Conservation (phyloP, 2,888 invertebrate genomes). For the Dexiosoma caninum region DNA sequence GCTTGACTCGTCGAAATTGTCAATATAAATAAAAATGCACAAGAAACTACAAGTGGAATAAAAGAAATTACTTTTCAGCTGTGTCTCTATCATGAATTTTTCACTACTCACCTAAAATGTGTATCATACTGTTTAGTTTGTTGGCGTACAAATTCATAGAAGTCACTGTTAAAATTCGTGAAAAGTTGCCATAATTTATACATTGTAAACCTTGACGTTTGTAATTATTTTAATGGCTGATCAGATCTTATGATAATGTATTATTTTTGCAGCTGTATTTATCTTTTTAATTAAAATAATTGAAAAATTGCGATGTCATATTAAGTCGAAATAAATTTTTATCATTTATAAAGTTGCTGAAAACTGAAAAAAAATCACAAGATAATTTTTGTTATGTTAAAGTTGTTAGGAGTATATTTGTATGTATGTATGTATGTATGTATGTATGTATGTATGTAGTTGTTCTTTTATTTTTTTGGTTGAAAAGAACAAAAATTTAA, state of each 20-base stretch:
- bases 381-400: too few species aligned
- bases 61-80: background rate
- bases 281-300: constrained; percentile 24
- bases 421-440: too few species aligned
- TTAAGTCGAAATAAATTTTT: background rate
- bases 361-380: background rate
- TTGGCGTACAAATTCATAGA: background rate
- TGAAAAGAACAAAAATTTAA: too few species aligned
- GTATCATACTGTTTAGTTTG: background rate
- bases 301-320: background rate
- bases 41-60: constrained; percentile 22
- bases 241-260: background rate
- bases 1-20: constrained; percentile 60
- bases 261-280: background rate
- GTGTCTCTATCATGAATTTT: background rate
- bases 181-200: constrained; percentile 13
- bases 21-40: constrained; percentile 60
- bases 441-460: too few species aligned
- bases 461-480: too few species aligned
- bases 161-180: background rate
- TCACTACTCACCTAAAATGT: background rate
- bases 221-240: constrained; percentile 30
- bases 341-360: background rate
- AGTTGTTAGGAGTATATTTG: too few species aligned
- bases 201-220: background rate